A percentile compares a stretch with the other conserved stretches of the same genome.
These are phyloP conservation scores for Gymnarchus niloticus DNA, from an alignment of 2,113 vertebrate genomes.

Conservation along the genomic window DNA sequence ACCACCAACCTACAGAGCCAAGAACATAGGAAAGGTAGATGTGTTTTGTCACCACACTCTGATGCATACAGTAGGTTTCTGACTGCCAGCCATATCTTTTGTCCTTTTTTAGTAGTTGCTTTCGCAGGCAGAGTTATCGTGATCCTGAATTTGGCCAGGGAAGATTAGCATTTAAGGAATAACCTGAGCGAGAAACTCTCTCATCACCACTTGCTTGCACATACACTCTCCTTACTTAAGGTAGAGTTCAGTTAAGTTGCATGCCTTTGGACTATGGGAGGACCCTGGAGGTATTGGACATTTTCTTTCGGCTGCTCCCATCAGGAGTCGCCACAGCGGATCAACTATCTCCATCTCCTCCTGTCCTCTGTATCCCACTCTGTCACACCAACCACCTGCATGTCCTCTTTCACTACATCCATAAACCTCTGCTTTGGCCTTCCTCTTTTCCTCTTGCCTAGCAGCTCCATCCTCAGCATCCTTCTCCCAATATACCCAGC, in stretches of 20 bases:
- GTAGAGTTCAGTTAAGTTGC: background rate
- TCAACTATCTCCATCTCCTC: too few relatives aligned
- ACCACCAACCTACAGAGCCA: slow-evolving; percentile 61
- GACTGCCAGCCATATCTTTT: background rate
- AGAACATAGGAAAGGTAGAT: slow-evolving; percentile 74
- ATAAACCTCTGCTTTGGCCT: too few relatives aligned
- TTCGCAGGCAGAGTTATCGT: background rate
- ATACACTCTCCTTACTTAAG: background rate
- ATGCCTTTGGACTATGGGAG: background rate
- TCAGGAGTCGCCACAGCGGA: too few relatives aligned
- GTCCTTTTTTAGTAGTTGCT: background rate
- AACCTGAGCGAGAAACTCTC: background rate
- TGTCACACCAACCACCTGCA: too few relatives aligned
- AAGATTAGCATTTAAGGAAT: background rate
- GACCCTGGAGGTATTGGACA: background rate
- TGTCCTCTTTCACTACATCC: too few relatives aligned
- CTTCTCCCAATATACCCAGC: too few relatives aligned
- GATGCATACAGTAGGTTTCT: background rate
- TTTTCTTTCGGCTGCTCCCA: too few relatives aligned
- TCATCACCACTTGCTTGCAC: background rate
- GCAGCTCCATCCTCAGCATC: too few relatives aligned
- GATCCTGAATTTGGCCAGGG: background rate
- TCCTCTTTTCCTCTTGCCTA: too few relatives aligned
- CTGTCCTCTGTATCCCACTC: too few relatives aligned
- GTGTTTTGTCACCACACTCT: background rate